A percentile compares a stretch with the other conserved stretches of the same genome.
Evolutionary conservation across 2,113 vertebrate genomes (phyloP).

Genomic region (Tachysurus fulvidraco): DNA sequence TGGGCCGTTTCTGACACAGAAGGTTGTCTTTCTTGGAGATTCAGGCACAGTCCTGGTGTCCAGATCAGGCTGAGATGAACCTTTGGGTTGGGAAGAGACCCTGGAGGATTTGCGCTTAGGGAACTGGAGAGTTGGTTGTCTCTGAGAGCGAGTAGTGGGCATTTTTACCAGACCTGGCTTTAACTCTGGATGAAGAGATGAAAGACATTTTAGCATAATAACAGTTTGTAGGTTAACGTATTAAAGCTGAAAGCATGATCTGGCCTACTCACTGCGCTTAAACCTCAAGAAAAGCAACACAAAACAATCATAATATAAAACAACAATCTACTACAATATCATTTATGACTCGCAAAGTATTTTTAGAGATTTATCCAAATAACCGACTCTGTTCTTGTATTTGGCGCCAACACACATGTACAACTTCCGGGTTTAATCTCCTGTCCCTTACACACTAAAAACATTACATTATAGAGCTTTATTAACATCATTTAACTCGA

Average conservation of each 20-base stretch:
- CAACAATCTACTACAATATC: neutral
- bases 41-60: neutral
- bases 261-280: neutral
- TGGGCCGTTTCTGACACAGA: neutral
- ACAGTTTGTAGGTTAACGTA: neutral
- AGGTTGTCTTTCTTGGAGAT: neutral
- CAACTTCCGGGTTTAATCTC: slow-evolving; percentile 8
- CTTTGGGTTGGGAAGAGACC: slow-evolving; percentile 41
- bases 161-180: slow-evolving; percentile 62
- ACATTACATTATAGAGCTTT: too few relatives aligned
- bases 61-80: neutral
- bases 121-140: slow-evolving; percentile 80
- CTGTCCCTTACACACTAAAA: neutral
- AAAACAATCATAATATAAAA: neutral
- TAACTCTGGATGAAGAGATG: neutral
- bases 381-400: neutral
- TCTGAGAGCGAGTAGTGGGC: slow-evolving; percentile 79
- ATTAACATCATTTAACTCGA: neutral
- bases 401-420: slow-evolving; percentile 43
- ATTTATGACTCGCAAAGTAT: neutral
- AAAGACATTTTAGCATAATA: neutral
- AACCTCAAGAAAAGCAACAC: neutral
- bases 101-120: slow-evolving; percentile 77
- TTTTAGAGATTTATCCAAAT: neutral
- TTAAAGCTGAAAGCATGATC: neutral